phyloP scores from a whole-genome alignment of 2,888 invertebrate genomes.

The Xanthia icteritia region DNA sequence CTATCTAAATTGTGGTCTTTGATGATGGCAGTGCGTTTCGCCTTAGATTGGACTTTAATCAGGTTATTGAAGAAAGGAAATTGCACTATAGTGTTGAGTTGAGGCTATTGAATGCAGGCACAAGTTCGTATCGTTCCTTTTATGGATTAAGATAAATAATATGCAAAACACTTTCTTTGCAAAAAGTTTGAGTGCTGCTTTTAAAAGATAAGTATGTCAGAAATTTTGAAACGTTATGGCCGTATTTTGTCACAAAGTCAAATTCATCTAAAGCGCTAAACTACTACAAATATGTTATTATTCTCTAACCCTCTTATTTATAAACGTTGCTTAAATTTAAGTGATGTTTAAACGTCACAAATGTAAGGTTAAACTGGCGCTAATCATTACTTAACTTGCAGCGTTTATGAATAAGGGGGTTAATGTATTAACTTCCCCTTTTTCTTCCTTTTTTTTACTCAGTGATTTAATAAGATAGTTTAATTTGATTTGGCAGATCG shows the following conservation, averaged over 20 bases:
- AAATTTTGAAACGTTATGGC: neutral
- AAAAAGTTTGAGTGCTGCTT: neutral
- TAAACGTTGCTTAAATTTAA: too few relatives aligned
- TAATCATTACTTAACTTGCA: too few relatives aligned
- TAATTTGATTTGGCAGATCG: slow-evolving; percentile 2
- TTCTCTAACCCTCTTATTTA: too few relatives aligned
- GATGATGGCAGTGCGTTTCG: slow-evolving; percentile 3
- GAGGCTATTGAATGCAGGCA: neutral
- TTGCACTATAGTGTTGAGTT: neutral
- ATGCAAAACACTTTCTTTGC: neutral
- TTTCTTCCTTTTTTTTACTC: too few relatives aligned
- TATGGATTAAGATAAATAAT: neutral
- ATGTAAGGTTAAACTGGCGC: too few relatives aligned
- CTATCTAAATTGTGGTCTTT: slow-evolving; percentile 50
- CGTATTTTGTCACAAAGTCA: neutral
- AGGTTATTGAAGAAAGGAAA: neutral
- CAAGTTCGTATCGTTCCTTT: neutral
- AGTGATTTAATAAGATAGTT: neutral
- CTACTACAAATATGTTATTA: neutral
- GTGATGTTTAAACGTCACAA: too few relatives aligned
- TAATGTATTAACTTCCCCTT: too few relatives aligned
- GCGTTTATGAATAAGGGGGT: too few relatives aligned
- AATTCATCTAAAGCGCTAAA: neutral
- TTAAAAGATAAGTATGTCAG: neutral
- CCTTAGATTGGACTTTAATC: slow-evolving; percentile 7